Evolutionary conservation across 2,888 invertebrate species (phyloP).

Genomic region (Drosophila dives): DNA sequence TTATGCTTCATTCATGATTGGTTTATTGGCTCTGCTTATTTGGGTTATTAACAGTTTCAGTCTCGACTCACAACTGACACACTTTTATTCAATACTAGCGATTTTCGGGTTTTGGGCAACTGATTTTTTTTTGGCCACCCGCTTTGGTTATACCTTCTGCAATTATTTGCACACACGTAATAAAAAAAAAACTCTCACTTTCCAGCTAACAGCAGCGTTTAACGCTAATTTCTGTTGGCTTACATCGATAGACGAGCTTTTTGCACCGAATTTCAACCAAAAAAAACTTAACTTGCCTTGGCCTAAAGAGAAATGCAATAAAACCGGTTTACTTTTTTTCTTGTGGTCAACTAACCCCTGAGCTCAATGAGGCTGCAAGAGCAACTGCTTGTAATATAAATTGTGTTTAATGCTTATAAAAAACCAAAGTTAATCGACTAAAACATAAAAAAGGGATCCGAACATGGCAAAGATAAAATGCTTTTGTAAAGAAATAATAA

Average conservation of each 20-base stretch:
- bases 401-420: constrained; percentile 34
- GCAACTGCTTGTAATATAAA: constrained; percentile 60
- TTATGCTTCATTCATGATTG: constrained; percentile 45
- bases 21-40: constrained; percentile 49
- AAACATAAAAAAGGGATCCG: background rate
- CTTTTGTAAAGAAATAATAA: background rate
- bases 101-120: constrained; percentile 11
- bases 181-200: constrained; percentile 73
- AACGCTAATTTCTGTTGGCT: constrained; percentile 31
- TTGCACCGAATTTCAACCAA: constrained; percentile 35
- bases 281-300: constrained; percentile 18
- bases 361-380: constrained; percentile 45
- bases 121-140: constrained; percentile 9
- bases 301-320: constrained; percentile 68
- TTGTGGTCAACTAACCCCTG: constrained; percentile 52
- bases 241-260: constrained; percentile 56
- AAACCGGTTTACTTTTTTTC: constrained; percentile 54
- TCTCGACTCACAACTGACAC: constrained; percentile 56
- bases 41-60: constrained; percentile 26
- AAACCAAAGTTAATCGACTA: constrained; percentile 41
- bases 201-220: constrained; percentile 41
- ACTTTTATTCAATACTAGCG: constrained; percentile 27
- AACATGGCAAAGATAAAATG: background rate
- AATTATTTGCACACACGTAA: constrained; percentile 71
- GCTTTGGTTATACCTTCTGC: constrained; percentile 30